Percentiles rank a stretch among this genome's conserved stretches.
phyloP scores from a whole-genome alignment of 2,113 vertebrate genomes.

The Colius striatus region DNA sequence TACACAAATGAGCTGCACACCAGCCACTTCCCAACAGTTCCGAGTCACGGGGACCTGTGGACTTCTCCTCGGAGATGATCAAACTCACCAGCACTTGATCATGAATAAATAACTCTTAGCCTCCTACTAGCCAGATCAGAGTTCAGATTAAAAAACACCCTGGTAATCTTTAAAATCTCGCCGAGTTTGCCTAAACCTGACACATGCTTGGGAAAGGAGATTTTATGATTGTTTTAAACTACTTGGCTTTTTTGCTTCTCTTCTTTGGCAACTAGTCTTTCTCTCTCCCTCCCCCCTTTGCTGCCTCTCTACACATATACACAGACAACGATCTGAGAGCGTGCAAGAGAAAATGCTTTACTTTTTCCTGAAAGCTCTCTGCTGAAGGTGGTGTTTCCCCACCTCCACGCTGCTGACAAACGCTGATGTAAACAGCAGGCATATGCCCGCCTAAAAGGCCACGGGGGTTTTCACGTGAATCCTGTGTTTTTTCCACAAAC shows the following conservation, averaged over 20 bases:
- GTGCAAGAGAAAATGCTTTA: conserved; percentile 30
- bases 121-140: not conserved
- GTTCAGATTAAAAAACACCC: not conserved
- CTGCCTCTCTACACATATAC: not conserved
- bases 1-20: not conserved
- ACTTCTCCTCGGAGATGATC: not conserved
- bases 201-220: not conserved
- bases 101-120: not conserved
- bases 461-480: conserved; percentile 63
- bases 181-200: not conserved
- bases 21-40: not conserved
- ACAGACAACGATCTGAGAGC: conserved; percentile 16
- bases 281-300: too few species aligned
- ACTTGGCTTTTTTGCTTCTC: not conserved
- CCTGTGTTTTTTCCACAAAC: conserved; percentile 29
- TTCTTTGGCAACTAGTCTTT: not conserved
- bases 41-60: fast-evolving
- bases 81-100: not conserved
- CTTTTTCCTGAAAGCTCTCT: conserved; percentile 68
- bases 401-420: conserved; percentile 54
- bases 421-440: conserved; percentile 57
- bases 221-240: not conserved
- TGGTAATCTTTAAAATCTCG: not conserved
- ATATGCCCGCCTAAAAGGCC: not conserved
- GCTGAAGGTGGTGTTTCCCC: conserved; percentile 69